Evolutionary conservation across 2,888 invertebrate species (phyloP), one percentile per base, ranked within the genome.

Genomic region (Eristalis arbustorum): DNA sequence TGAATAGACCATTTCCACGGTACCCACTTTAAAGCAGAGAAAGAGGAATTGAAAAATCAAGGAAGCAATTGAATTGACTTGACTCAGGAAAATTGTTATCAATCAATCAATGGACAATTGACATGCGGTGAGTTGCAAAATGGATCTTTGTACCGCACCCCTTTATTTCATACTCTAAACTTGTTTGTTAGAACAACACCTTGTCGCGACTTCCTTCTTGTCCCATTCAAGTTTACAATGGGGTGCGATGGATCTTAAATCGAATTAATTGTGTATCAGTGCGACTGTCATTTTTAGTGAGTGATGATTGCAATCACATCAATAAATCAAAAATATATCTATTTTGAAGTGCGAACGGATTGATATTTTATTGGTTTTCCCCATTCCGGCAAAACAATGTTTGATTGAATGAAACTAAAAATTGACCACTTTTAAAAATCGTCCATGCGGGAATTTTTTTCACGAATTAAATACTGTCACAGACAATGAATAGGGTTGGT

Each of bases 71-170:
- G 57, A 79, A 87, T 63, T 72, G 74, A 64, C 66, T 71, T 72
- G 49, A 49, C 56, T 69, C 77, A 67, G 56, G 73, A 13, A 49
- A 34, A 67, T n/a, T 61, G 23, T 34, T 40, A 81, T 85, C 78
- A 87, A 87, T 87, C 83, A 87, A 87, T 87, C 87, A 83, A 87
- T 79, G 11, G 78, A 37, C 87, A 87, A 87, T 87, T 87, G 87
- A 87, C 87, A 79, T 83, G 87, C 78, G 87, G 83, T 87, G 87
- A 87, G 75, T 87, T 87, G 83, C 82, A 40, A 75, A 82, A 81
- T 67, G 75, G 5, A 56, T 40, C 49, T 62, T 59, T 77, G 28
- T 25, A n/a, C n/a, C 13, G 56, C 67, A 79, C 87, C 87, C 87
- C 68, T 87, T 83, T 66, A 59, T n/a, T 25, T 42, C 57, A 11